Conservation (phyloP, 1,140 invertebrate species). For the Leptestheria dahalacensis region DNA sequence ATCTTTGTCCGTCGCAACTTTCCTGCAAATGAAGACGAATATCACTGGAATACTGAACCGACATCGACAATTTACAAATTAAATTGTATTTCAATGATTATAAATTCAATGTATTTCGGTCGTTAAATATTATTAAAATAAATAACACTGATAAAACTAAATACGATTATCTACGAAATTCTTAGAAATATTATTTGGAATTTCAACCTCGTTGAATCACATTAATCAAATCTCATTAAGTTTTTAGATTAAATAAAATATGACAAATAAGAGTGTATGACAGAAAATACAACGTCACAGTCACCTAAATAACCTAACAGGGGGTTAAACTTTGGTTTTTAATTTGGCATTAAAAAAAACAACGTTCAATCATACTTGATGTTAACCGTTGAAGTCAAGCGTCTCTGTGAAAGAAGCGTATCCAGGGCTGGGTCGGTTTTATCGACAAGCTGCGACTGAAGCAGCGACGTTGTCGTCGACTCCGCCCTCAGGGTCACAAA, state of each 20-base stretch:
- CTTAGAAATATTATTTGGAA: neutral
- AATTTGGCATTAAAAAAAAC: too few species aligned
- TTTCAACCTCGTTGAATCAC: neutral
- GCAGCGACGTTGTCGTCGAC: neutral
- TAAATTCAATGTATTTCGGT: too few species aligned
- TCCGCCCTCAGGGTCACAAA: constrained; percentile 1
- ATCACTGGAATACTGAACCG: neutral
- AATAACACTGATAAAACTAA: too few species aligned
- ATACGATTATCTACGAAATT: neutral
- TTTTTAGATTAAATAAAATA: constrained; percentile 2
- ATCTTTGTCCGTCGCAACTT: neutral
- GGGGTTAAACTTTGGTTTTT: too few species aligned
- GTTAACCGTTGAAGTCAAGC: neutral
- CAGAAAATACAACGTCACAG: neutral
- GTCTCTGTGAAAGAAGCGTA: neutral
- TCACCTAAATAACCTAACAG: neutral
- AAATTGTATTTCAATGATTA: neutral
- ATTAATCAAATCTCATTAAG: neutral
- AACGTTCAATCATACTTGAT: too few species aligned
- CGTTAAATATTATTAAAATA: too few species aligned
- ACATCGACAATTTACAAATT: neutral
- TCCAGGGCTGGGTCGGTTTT: neutral
- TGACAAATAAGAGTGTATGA: neutral
- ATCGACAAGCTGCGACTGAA: neutral
- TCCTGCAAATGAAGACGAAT: neutral